phyloP scores from a whole-genome alignment of 1,140 invertebrate species.

The Mycetomoellerius zeteki region DNA sequence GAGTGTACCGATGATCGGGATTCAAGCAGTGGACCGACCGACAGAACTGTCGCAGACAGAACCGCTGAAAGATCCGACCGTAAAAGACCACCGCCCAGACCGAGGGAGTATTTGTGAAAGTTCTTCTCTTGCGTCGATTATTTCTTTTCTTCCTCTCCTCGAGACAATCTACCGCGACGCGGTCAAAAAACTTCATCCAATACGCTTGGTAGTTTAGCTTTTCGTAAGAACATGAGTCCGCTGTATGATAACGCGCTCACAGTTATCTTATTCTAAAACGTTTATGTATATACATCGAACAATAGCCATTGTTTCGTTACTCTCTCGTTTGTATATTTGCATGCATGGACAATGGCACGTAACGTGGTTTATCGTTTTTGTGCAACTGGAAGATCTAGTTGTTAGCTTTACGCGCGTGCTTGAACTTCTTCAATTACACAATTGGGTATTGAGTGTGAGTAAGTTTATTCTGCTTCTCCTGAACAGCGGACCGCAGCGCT shows the following conservation, averaged over 20 bases:
- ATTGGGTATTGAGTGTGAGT: not conserved
- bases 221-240: constrained; percentile 7
- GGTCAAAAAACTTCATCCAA: not conserved
- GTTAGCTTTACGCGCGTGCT: not conserved
- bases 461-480: not conserved
- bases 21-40: constrained; percentile 62
- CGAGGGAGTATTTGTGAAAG: constrained; percentile 86
- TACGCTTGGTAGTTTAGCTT: constrained; percentile 40
- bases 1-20: constrained; percentile 82
- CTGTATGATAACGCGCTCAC: constrained; percentile 6
- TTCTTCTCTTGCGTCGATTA: constrained; percentile 66
- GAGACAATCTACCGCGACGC: constrained; percentile 24
- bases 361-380: not conserved
- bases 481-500: not conserved
- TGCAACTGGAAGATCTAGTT: constrained; percentile 17
- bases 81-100: constrained; percentile 84
- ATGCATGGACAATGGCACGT: not conserved
- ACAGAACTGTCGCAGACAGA: constrained; percentile 58
- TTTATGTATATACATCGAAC: constrained; percentile 39
- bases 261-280: constrained; percentile 38
- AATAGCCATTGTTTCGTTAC: constrained; percentile 20
- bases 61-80: constrained; percentile 77
- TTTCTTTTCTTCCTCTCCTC: not conserved
- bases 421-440: not conserved
- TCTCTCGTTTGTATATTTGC: constrained; percentile 30